Evolutionary conservation across 2,888 invertebrate genomes (phyloP).

Genomic region (Dynastes tityus): DNA sequence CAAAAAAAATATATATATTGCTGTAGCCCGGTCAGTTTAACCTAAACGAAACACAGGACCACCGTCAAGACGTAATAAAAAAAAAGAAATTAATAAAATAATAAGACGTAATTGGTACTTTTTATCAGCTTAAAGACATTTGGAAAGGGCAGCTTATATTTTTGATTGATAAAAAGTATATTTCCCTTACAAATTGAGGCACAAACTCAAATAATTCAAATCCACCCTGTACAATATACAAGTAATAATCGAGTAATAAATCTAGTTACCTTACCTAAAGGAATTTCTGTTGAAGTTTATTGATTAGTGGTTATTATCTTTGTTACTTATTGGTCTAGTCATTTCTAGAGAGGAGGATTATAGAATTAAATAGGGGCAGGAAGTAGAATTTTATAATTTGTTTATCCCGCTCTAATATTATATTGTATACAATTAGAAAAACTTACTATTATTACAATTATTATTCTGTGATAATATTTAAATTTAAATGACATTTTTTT

Average conservation of each 20-base stretch:
- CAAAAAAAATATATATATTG: constrained; percentile 5
- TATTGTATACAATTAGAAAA: constrained; percentile 16
- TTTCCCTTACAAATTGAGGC: background rate
- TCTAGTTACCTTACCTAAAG: background rate
- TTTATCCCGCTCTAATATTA: constrained; percentile 11
- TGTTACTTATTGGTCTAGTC: background rate
- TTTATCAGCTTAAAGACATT: constrained; percentile 5
- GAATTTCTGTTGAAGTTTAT: background rate
- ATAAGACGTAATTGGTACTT: background rate
- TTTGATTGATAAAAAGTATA: background rate
- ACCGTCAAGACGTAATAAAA: background rate
- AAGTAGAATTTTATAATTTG: background rate
- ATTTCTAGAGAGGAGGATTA: background rate
- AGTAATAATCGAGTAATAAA: background rate
- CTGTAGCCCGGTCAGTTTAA: constrained; percentile 37
- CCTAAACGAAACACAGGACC: constrained; percentile 12
- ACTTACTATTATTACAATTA: constrained; percentile 26
- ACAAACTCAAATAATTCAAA: background rate
- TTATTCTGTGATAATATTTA: constrained; percentile 34
- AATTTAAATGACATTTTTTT: constrained; percentile 3
- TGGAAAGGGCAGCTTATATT: background rate
- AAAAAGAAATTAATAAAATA: background rate
- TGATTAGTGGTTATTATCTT: constrained; percentile 15
- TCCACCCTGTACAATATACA: constrained; percentile 11
- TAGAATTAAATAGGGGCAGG: background rate